These are phyloP conservation scores for Creontiades dilutus DNA, from an alignment of 2,888 invertebrate species.

Conservation along the genomic window DNA sequence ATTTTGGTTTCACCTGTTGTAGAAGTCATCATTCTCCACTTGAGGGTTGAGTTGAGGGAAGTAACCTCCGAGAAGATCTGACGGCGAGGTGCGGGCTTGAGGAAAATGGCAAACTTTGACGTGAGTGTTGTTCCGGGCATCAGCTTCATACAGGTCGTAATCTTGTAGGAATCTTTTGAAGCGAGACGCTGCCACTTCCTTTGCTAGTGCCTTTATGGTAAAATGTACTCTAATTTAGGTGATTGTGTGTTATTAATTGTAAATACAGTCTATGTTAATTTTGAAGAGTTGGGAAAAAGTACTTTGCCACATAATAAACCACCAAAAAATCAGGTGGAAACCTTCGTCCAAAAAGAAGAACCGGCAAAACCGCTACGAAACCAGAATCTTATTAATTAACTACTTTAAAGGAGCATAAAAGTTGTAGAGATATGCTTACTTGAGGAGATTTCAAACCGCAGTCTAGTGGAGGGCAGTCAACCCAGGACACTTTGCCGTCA, in stretches of 20 bases:
- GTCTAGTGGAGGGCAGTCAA: slow-evolving; percentile 69
- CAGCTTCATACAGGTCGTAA: slow-evolving; percentile 44
- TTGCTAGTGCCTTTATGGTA: slow-evolving; percentile 47
- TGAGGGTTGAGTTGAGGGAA: slow-evolving; percentile 49
- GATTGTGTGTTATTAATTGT: too few relatives aligned
- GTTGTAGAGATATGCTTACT: background rate
- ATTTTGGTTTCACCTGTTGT: slow-evolving; percentile 61
- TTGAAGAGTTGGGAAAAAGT: too few relatives aligned
- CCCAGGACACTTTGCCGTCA: slow-evolving; percentile 65
- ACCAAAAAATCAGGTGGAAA: too few relatives aligned
- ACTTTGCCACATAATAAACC: too few relatives aligned
- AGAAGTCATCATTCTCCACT: slow-evolving; percentile 66
- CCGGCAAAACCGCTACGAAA: too few relatives aligned
- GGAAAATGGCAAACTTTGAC: slow-evolving; percentile 60
- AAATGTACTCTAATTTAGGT: background rate
- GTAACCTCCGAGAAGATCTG: slow-evolving; percentile 51
- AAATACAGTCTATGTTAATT: too few relatives aligned
- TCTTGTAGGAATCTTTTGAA: slow-evolving; percentile 60
- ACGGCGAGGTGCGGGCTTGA: slow-evolving; percentile 7
- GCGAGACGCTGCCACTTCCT: background rate
- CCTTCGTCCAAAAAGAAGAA: too few relatives aligned
- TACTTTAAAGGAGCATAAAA: too few relatives aligned
- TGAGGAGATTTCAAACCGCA: slow-evolving; percentile 71
- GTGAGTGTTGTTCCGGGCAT: slow-evolving; percentile 45
- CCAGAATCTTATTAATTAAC: too few relatives aligned